phyloP scores from a whole-genome alignment of 2,797 vertebrate species.

The Molothrus ater region DNA sequence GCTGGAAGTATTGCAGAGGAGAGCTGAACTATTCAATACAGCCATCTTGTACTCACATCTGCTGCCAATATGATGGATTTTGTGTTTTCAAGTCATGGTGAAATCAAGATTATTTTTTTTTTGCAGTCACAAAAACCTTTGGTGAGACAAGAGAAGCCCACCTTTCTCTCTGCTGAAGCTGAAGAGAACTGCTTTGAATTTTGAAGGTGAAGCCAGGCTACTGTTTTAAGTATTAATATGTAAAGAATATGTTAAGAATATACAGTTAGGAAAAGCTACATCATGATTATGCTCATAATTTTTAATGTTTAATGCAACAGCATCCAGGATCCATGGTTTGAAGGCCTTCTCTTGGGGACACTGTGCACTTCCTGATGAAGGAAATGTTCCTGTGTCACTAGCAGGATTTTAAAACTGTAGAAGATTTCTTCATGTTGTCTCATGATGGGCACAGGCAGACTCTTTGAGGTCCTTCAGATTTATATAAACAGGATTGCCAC shows the following conservation, averaged over 20 bases:
- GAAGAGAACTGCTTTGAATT: not conserved
- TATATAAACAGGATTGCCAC: not conserved
- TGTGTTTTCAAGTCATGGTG: not conserved
- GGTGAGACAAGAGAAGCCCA: not conserved
- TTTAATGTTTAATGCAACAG: not conserved
- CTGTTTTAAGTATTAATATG: not conserved
- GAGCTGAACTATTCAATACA: not conserved
- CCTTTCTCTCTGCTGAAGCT: not conserved
- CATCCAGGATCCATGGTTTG: not conserved
- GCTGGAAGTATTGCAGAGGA: not conserved
- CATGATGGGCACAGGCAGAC: not conserved
- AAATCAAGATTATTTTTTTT: not conserved
- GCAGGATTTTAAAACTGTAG: not conserved
- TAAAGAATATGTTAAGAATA: not conserved
- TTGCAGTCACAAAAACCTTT: not conserved
- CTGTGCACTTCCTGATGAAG: not conserved
- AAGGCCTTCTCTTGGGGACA: not conserved
- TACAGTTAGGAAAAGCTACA: not conserved
- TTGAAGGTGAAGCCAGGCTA: not conserved
- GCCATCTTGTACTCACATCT: not conserved
- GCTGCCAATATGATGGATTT: not conserved
- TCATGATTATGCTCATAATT: not conserved
- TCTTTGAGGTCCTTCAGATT: not conserved
- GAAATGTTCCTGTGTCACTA: not conserved
- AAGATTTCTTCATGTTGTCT: not conserved